These are phyloP conservation scores for Styela clava DNA, from an alignment of 23 tunicate species.

Conservation along the genomic window DNA sequence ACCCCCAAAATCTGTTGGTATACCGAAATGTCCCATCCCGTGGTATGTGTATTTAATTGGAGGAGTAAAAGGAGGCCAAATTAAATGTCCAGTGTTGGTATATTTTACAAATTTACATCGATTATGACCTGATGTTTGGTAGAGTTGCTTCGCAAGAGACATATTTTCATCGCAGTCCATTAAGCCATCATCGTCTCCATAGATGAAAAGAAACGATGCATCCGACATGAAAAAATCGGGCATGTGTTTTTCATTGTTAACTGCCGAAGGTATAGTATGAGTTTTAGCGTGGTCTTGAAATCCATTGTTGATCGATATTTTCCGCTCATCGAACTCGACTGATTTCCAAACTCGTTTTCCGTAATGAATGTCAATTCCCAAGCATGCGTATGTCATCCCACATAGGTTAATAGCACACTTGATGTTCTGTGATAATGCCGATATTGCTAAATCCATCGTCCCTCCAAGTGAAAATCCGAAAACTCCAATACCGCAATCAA, in stretches of 20 bases:
- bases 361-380: neutral
- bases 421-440: neutral
- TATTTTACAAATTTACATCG: no score
- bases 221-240: neutral
- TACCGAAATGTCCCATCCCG: neutral
- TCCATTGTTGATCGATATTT: neutral
- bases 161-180: neutral
- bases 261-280: neutral
- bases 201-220: neutral
- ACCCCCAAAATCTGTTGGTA: neutral
- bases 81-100: neutral
- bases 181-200: neutral
- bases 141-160: neutral
- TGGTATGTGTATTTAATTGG: neutral
- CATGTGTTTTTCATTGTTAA: neutral
- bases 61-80: neutral
- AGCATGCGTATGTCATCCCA: neutral
- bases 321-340: neutral
- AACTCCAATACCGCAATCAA: neutral
- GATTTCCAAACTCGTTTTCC: neutral
- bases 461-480: neutral
- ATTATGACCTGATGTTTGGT: neutral
- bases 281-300: neutral
- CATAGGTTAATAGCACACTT: neutral
- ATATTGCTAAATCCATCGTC: neutral